These are phyloP conservation scores for Calyptommatus sinebrachiatus DNA, from an alignment of 2,113 vertebrate genomes.

Conservation along the genomic window DNA sequence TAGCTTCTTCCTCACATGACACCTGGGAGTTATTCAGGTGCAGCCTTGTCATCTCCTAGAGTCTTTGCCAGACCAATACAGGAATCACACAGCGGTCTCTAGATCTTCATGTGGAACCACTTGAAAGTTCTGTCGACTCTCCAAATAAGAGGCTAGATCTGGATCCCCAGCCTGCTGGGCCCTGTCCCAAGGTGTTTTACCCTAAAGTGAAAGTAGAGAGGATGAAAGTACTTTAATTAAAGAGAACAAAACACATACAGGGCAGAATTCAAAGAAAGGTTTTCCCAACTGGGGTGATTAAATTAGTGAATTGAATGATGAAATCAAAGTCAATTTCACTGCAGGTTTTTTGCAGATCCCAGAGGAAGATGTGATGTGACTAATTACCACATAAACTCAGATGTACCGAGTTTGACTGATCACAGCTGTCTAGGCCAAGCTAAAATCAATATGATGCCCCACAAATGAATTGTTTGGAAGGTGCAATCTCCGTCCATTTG, in stretches of 20 bases:
- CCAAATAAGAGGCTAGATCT: constrained; percentile 85
- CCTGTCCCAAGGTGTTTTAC: constrained; percentile 87
- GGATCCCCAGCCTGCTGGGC: constrained; percentile 87
- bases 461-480: neutral
- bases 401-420: too few relatives aligned
- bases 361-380: too few relatives aligned
- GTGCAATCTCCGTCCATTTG: neutral
- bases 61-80: constrained; percentile 16
- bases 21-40: constrained; percentile 42
- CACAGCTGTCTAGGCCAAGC: neutral
- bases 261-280: neutral
- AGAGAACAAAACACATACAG: neutral
- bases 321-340: neutral
- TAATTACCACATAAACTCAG: neutral
- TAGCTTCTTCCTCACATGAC: constrained; percentile 62
- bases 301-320: neutral
- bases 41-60: constrained; percentile 43
- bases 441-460: neutral
- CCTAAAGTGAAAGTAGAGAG: constrained; percentile 66
- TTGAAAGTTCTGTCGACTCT: constrained; percentile 74
- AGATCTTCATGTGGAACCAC: constrained; percentile 82
- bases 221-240: too few relatives aligned
- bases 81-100: constrained; percentile 93
- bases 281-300: neutral
- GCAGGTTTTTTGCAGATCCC: neutral